These are phyloP conservation scores for Piezodorus guildinii DNA, from an alignment of 1,140 invertebrate species.

Conservation along the genomic window DNA sequence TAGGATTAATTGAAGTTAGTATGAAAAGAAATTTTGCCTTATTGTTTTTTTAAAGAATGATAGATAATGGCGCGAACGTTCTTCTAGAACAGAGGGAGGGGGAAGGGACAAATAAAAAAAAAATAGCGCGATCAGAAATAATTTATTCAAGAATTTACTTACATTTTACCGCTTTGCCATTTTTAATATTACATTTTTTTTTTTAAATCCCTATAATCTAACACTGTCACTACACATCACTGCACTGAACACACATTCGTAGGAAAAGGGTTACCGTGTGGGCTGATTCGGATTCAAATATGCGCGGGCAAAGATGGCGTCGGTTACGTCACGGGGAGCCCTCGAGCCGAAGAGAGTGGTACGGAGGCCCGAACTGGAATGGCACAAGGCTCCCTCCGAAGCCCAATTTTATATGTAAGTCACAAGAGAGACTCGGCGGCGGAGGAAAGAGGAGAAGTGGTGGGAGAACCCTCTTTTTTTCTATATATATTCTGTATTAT, in stretches of 20 bases:
- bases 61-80: too few relatives aligned
- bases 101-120: too few relatives aligned
- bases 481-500: slow-evolving; percentile 32
- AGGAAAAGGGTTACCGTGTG: not conserved
- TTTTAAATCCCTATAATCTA: too few relatives aligned
- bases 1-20: too few relatives aligned
- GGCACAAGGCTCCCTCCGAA: slow-evolving; percentile 27
- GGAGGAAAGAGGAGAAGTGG: slow-evolving; percentile 23
- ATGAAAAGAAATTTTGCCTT: too few relatives aligned
- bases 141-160: too few relatives aligned
- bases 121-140: too few relatives aligned
- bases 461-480: slow-evolving; percentile 28
- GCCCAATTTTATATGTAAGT: slow-evolving; percentile 34
- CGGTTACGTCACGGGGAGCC: slow-evolving; percentile 5
- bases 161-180: too few relatives aligned
- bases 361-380: slow-evolving; percentile 29
- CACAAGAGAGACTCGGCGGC: slow-evolving; percentile 26
- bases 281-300: not conserved
- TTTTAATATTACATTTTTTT: too few relatives aligned
- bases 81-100: too few relatives aligned
- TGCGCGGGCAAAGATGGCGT: slow-evolving; percentile 9
- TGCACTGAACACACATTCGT: not conserved
- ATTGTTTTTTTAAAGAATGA: too few relatives aligned
- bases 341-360: slow-evolving; percentile 15
- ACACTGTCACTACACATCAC: slow-evolving; percentile 4